These are phyloP conservation scores for Drosophila anomelani DNA, from an alignment of 2,888 invertebrate species.

Conservation along the genomic window DNA sequence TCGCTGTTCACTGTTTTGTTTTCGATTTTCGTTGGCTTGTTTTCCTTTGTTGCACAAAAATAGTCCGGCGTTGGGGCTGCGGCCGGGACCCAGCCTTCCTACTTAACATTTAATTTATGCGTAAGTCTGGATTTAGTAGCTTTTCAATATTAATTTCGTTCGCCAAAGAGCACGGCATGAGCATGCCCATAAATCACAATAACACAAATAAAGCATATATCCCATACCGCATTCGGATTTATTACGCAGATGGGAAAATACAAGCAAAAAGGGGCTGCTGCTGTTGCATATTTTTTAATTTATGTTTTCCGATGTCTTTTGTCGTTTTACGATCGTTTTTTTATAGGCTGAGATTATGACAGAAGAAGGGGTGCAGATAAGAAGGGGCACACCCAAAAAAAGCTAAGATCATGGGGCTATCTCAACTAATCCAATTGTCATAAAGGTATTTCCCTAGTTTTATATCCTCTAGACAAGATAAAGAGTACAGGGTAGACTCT, in stretches of 20 bases:
- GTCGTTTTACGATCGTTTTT: slow-evolving; percentile 43
- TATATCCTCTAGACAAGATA: not conserved
- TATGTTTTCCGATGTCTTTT: slow-evolving; percentile 42
- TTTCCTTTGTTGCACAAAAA: slow-evolving; percentile 52
- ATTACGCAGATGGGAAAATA: slow-evolving; percentile 43
- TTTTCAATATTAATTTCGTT: slow-evolving; percentile 77
- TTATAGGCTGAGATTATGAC: slow-evolving; percentile 25
- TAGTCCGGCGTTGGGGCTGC: slow-evolving; percentile 32
- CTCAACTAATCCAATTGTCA: slow-evolving; percentile 8
- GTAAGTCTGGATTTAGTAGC: slow-evolving; percentile 75
- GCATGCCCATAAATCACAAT: slow-evolving; percentile 67
- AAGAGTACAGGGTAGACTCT: not conserved
- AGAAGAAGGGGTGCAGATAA: slow-evolving; percentile 16
- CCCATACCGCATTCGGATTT: slow-evolving; percentile 66
- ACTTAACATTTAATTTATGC: slow-evolving; percentile 77
- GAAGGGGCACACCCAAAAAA: slow-evolving; percentile 4
- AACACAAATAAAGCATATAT: slow-evolving; percentile 67
- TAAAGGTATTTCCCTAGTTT: not conserved
- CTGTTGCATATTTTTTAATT: slow-evolving; percentile 46
- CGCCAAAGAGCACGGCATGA: slow-evolving; percentile 47
- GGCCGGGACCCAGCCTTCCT: slow-evolving; percentile 55
- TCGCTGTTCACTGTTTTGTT: slow-evolving; percentile 39
- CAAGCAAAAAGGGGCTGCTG: slow-evolving; percentile 21
- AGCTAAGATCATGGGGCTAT: slow-evolving; percentile 6
- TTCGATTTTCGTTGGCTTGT: slow-evolving; percentile 18